A percentile compares a stretch with the other conserved stretches of the same genome.
Conservation (phyloP, 2,797 vertebrate species). For the Heliangelus exortis region DNA sequence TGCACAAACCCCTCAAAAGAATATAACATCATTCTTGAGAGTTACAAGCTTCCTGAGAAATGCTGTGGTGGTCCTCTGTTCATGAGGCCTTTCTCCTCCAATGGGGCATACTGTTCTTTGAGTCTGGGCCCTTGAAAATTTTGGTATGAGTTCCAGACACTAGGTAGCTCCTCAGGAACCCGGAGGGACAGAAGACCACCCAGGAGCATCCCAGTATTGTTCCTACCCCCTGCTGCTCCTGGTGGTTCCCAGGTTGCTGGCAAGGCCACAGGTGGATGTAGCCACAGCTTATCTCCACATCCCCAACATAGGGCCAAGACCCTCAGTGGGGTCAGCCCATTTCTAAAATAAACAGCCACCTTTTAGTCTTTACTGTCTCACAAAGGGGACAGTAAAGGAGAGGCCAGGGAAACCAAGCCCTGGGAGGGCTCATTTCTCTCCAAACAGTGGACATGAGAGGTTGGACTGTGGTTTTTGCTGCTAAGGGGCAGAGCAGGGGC, state of each 20-base stretch:
- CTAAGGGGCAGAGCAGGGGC: not conserved
- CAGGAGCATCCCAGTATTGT: not conserved
- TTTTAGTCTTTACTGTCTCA: not conserved
- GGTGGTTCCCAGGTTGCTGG: not conserved
- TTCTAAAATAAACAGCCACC: not conserved
- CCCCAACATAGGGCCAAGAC: fast-evolving
- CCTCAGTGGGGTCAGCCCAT: not conserved
- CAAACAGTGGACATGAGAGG: not conserved
- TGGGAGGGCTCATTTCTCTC: not conserved
- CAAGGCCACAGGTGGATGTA: fast-evolving
- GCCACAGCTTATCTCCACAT: not conserved
- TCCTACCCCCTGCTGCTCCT: not conserved
- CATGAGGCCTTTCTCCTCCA: not conserved
- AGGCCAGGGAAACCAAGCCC: not conserved
- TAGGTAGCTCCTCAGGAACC: fast-evolving
- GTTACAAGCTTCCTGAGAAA: not conserved
- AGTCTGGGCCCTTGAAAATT: not conserved
- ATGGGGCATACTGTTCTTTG: fast-evolving
- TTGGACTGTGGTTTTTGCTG: not conserved
- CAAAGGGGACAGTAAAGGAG: not conserved
- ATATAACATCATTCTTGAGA: not conserved
- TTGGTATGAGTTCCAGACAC: not conserved
- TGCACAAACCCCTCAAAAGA: not conserved
- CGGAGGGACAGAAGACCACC: not conserved
- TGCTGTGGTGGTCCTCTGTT: not conserved